These are phyloP conservation scores for Macrosteles quadrilineatus DNA, from an alignment of 1,140 invertebrate genomes.

Conservation along the genomic window DNA sequence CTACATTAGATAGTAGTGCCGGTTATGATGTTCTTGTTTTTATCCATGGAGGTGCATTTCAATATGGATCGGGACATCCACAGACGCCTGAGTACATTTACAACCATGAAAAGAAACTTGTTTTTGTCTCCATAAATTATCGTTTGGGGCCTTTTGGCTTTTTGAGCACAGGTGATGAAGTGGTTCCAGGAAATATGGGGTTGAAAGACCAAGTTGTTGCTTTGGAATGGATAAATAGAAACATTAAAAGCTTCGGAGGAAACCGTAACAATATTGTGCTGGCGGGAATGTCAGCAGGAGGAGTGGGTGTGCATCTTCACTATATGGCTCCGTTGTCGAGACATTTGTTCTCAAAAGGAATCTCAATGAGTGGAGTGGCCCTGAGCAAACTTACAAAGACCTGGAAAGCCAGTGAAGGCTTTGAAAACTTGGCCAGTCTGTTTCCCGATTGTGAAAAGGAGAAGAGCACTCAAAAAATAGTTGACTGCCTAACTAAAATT, in stretches of 20 bases:
- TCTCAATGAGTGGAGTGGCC: slow-evolving; percentile 76
- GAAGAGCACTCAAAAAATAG: slow-evolving; percentile 50
- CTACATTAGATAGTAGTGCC: slow-evolving; percentile 36
- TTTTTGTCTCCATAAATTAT: slow-evolving; percentile 55
- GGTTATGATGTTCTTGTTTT: neutral
- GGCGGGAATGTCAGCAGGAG: slow-evolving; percentile 49
- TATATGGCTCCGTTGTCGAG: slow-evolving; percentile 43
- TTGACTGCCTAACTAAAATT: slow-evolving; percentile 66
- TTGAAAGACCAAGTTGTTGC: slow-evolving; percentile 42
- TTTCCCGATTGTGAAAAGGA: slow-evolving; percentile 66
- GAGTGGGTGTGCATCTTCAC: slow-evolving; percentile 41
- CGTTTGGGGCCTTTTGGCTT: slow-evolving; percentile 48
- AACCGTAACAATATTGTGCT: slow-evolving; percentile 51
- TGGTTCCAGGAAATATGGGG: slow-evolving; percentile 42
- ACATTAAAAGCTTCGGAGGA: slow-evolving; percentile 53
- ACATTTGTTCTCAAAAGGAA: slow-evolving; percentile 57
- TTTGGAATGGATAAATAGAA: slow-evolving; percentile 41
- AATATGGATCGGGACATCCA: neutral
- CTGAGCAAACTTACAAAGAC: slow-evolving; percentile 69
- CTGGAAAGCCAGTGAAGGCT: slow-evolving; percentile 64
- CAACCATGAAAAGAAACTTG: slow-evolving; percentile 47
- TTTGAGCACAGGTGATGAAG: slow-evolving; percentile 39
- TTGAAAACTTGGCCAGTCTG: slow-evolving; percentile 66
- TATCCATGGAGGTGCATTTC: slow-evolving; percentile 4
- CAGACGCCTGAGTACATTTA: neutral